Evolutionary conservation across 2,113 vertebrate species (phyloP).

Genomic region (Orycteropus afer): DNA sequence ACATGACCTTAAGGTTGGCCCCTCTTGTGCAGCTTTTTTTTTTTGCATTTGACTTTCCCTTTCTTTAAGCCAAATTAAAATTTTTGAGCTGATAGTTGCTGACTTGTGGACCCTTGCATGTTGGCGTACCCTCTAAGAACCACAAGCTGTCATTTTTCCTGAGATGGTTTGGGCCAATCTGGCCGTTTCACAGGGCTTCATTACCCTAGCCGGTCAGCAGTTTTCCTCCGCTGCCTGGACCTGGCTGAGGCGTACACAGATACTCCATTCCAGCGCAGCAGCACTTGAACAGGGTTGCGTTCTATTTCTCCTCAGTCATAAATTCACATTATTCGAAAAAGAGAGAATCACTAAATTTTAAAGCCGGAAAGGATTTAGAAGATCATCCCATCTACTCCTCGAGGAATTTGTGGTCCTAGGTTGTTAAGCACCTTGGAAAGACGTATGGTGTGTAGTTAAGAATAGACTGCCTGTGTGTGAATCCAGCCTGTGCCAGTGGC

Average conservation of each 20-base stretch:
- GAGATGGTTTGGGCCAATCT: slow-evolving; percentile 17
- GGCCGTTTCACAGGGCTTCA: slow-evolving; percentile 9
- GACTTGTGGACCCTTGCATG: slow-evolving; percentile 36
- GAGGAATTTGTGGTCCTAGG: slow-evolving; percentile 54
- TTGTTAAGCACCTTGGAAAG: not conserved
- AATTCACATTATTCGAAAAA: slow-evolving; percentile 43
- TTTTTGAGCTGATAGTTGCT: slow-evolving; percentile 8
- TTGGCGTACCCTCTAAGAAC: slow-evolving; percentile 23
- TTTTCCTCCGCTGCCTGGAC: not conserved
- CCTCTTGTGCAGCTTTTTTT: not conserved
- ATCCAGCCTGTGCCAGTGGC: not conserved
- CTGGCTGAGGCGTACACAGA: not conserved
- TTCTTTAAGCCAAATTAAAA: not conserved
- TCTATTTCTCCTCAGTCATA: slow-evolving; percentile 32
- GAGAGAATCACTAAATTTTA: slow-evolving; percentile 35
- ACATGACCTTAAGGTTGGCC: not conserved
- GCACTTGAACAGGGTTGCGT: not conserved
- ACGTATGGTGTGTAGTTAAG: not conserved
- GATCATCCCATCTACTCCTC: slow-evolving; percentile 10
- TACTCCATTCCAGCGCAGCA: not conserved
- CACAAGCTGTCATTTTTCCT: slow-evolving; percentile 33
- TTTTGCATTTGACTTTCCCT: slow-evolving; percentile 7
- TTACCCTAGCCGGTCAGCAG: slow-evolving; percentile 34
- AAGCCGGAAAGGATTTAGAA: slow-evolving; percentile 57
- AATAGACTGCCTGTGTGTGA: not conserved